Evolutionary conservation across 35 echinoderm and acorn worm species (phyloP).

Genomic region (Strongylocentrotus purpuratus): DNA sequence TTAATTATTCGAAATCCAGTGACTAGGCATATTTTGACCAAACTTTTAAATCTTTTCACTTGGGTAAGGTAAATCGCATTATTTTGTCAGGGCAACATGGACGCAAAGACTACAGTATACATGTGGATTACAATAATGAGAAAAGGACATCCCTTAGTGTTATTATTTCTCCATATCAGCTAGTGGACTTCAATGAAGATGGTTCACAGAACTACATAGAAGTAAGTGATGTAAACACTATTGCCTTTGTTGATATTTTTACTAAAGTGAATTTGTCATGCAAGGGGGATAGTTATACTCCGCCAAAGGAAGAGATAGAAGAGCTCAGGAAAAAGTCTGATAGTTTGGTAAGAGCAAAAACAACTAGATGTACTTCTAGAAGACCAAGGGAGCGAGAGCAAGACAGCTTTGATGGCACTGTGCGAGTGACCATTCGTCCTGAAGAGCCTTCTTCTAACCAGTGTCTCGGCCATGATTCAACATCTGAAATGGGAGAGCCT

Average conservation of each 20-base stretch:
- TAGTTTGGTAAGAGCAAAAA: constrained; percentile 21
- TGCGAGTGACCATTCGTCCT: not conserved
- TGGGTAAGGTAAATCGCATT: constrained; percentile 7
- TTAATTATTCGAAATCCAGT: too few relatives aligned
- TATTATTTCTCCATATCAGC: not conserved
- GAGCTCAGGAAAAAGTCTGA: not conserved
- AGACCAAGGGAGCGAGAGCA: not conserved
- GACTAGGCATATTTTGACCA: not conserved
- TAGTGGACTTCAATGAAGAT: not conserved
- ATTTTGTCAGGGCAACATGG: constrained; percentile 27
- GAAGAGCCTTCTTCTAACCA: not conserved
- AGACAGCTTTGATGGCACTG: not conserved
- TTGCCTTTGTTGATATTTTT: constrained; percentile 38
- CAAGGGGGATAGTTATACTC: not conserved
- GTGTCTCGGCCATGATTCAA: too few relatives aligned
- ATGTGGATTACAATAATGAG: not conserved
- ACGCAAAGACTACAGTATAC: constrained; percentile 4
- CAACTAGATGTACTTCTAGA: not conserved
- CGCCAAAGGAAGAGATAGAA: constrained; percentile 18
- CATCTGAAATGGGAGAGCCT: too few relatives aligned
- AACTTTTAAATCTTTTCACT: constrained; percentile 13
- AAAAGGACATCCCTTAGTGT: not conserved
- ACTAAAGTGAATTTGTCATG: constrained; percentile 6
- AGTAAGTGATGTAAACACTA: constrained; percentile 11
- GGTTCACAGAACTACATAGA: not conserved